These are phyloP conservation scores for Linhomoeus sp. DNA, from an alignment of 2,888 invertebrate species.

Conservation along the genomic window DNA sequence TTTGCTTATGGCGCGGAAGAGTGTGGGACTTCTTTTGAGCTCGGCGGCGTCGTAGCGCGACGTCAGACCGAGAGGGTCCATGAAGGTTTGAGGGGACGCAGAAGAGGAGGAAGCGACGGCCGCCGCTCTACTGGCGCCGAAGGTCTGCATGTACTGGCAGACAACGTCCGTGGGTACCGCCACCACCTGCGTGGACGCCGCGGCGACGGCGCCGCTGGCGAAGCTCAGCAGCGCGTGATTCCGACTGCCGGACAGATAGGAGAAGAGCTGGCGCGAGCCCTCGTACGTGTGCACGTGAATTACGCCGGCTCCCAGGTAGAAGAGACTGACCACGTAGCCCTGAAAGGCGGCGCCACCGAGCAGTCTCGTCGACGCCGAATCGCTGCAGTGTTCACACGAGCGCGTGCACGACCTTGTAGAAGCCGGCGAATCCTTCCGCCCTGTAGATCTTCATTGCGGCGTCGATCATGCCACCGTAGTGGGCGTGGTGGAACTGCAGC, in stretches of 20 bases:
- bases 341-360: neutral
- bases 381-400: conserved; percentile 37
- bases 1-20: conserved; percentile 17
- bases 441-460: conserved; percentile 66
- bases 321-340: conserved; percentile 76
- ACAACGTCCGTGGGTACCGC: conserved; percentile 90
- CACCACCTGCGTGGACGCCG: conserved; percentile 63
- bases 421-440: conserved; percentile 59
- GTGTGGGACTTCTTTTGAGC: neutral
- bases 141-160: conserved; percentile 45
- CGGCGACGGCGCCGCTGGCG: too few species aligned
- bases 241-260: too few species aligned
- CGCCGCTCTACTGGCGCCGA: neutral
- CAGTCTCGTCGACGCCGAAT: neutral
- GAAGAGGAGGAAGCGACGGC: too few species aligned
- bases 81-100: too few species aligned
- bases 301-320: conserved; percentile 53
- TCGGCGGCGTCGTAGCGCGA: neutral
- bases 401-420: conserved; percentile 50
- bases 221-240: too few species aligned
- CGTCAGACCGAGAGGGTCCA: neutral
- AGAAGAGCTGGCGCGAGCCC: conserved; percentile 53
- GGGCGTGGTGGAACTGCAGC: conserved; percentile 41
- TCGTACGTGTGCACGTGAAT: conserved; percentile 87
- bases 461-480: conserved; percentile 58